Conservation (phyloP, 2,888 invertebrate species). For the Hymenopus coronatus region DNA sequence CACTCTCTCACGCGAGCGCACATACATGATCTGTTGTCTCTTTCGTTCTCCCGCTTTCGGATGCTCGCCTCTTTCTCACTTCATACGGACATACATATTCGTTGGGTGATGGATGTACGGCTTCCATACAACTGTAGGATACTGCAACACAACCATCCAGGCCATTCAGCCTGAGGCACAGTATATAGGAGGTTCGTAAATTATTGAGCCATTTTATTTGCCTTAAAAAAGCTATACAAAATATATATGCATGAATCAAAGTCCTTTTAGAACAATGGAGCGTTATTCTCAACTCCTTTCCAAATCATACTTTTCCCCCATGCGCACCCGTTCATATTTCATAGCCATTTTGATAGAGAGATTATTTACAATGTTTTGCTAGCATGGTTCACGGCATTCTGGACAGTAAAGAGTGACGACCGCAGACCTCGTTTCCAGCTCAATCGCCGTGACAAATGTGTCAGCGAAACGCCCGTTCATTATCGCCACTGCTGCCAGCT, state of each 20-base stretch:
- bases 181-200: constrained; percentile 4
- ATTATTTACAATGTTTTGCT: background rate
- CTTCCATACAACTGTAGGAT: background rate
- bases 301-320: background rate
- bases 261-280: background rate
- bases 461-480: background rate
- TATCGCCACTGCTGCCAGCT: background rate
- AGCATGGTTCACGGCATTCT: background rate
- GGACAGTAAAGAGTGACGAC: background rate
- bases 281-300: background rate
- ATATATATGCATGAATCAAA: background rate
- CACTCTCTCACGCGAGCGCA: background rate
- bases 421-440: background rate
- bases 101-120: background rate
- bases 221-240: background rate
- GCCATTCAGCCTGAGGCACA: background rate
- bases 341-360: background rate
- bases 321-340: background rate
- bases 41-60: background rate
- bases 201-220: constrained; percentile 18
- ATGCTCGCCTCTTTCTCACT: background rate
- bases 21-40: background rate
- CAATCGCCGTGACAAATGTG: background rate
- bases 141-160: background rate
- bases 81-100: background rate